Evolutionary conservation across 2,888 invertebrate genomes (phyloP), one percentile per base, ranked within the genome.

Genomic region (Romanomermis culicivorax): DNA sequence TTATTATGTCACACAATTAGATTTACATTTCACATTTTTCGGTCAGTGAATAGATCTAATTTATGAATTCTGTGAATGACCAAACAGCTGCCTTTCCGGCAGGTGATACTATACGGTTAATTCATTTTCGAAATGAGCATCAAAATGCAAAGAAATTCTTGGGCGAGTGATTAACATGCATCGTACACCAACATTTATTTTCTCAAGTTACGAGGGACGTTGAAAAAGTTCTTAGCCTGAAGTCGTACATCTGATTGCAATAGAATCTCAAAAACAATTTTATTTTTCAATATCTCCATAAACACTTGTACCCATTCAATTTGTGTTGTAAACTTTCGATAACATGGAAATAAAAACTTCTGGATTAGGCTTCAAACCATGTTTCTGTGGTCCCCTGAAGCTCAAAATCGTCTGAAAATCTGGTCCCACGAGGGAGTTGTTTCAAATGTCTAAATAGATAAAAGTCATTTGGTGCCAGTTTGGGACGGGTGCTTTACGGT

Each of bases 391-490:
- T 17, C 36, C 36, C 17, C 36, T 36, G 36, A 7, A 45, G 4
- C 23, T 45, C 47, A 45, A 11, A 20, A 23, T 45, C 47, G 24
- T 45, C 47, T 23, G 7, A 11, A 23, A 45, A 45, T 23, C 47
- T 45, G 29, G 42, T 17, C 36, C 54, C 58, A n/a, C 52, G 27
- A 20, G 53, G 52, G 1, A 17, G 17, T 20, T 52, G 29, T 55
- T 57, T 58, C 23, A 58, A 2, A 29, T 55, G 29, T 30, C 49
- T 30, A 25, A 58, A 54, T 29, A 58, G 29, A 29, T 36, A 50
- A 42, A 43, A 56, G 51, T 56, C 50, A 20, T 36, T 36, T 11
- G 56, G 58, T 17, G 55, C 49, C 49, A 58, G 27, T 42, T 57
- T 42, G 11, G 55, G 52, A n/a, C 1, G 52, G 51, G 29, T 59